Percentiles rank a stretch among this genome's conserved stretches.
Conservation (phyloP, 2,113 vertebrate genomes). For the Sylvilagus bachmani region DNA sequence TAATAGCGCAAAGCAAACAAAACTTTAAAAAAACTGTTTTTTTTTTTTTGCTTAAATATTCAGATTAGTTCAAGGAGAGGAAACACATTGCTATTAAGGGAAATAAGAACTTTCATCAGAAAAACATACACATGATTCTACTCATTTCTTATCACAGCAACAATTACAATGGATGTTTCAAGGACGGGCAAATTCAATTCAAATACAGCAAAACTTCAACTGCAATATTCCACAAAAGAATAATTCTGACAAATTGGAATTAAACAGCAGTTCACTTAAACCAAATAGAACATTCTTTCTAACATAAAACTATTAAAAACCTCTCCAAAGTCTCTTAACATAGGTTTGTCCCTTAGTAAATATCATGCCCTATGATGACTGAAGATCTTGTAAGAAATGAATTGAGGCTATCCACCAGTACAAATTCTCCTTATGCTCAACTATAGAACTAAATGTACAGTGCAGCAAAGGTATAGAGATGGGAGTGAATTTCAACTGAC, state of each 20-base stretch:
- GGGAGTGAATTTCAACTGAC: not conserved
- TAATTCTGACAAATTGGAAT: not conserved
- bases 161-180: not conserved
- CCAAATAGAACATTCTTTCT: slow-evolving; percentile 44
- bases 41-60: not conserved
- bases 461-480: not conserved
- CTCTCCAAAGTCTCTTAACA: slow-evolving; percentile 12
- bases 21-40: not conserved
- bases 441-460: not conserved
- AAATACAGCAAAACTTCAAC: slow-evolving; percentile 32
- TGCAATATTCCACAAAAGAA: not conserved
- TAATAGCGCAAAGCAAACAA: slow-evolving; percentile 23
- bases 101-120: not conserved
- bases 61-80: not conserved
- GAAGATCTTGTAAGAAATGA: not conserved
- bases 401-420: not conserved
- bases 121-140: not conserved
- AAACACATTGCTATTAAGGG: not conserved
- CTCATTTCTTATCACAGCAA: not conserved
- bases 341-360: not conserved
- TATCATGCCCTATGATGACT: not conserved
- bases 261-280: not conserved
- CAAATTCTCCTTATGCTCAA: fast-evolving
- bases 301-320: not conserved
- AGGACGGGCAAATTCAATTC: slow-evolving; percentile 10